Evolutionary conservation across 2,888 invertebrate genomes (phyloP).

Genomic region (Nezara viridula): DNA sequence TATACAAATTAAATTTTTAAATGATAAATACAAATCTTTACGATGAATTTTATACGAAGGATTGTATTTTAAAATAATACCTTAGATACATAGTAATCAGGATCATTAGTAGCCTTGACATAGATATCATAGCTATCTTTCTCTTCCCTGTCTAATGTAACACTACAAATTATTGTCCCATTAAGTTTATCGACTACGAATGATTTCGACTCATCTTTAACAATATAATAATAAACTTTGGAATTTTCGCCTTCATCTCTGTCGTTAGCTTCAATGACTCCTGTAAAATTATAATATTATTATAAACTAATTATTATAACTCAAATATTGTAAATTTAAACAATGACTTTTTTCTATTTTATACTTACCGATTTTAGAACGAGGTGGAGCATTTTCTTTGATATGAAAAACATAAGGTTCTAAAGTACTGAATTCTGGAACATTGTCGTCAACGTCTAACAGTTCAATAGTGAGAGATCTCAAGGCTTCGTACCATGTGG

Average conservation of each 20-base stretch:
- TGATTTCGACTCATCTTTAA: constrained; percentile 82
- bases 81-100: constrained; percentile 77
- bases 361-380: constrained; percentile 75
- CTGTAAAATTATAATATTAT: no score
- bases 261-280: constrained; percentile 81
- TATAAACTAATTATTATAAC: no score
- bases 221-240: constrained; percentile 86
- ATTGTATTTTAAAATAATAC: constrained; percentile 65
- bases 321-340: no score
- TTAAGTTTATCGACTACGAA: constrained; percentile 86
- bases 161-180: constrained; percentile 84
- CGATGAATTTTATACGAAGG: no score
- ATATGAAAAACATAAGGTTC: constrained; percentile 79
- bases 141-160: constrained; percentile 85
- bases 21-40: no score
- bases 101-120: constrained; percentile 87
- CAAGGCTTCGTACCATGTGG: constrained; percentile 83
- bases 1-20: no score
- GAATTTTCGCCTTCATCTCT: constrained; percentile 86
- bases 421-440: constrained; percentile 78
- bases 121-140: constrained; percentile 81
- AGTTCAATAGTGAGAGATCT: constrained; percentile 81
- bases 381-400: constrained; percentile 78
- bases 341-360: no score
- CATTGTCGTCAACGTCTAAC: constrained; percentile 86